Conservation (phyloP, 2,888 invertebrate genomes). For the Tiliacea citrago region DNA sequence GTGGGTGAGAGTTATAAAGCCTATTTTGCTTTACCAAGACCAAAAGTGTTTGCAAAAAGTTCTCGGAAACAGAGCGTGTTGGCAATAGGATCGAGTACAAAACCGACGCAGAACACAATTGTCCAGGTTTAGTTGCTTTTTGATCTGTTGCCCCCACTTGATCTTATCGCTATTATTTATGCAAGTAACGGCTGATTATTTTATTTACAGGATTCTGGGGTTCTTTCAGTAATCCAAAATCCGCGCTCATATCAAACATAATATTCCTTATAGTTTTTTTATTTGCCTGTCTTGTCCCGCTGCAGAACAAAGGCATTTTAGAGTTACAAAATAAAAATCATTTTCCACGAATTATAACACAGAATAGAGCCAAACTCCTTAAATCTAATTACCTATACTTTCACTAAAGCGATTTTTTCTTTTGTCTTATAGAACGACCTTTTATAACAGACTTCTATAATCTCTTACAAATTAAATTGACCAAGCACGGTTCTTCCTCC, state of each 20-base stretch:
- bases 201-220: conserved; percentile 3
- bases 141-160: conserved; percentile 22
- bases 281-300: too few relatives aligned
- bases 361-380: too few relatives aligned
- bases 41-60: conserved; percentile 17
- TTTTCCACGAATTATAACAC: not conserved
- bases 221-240: not conserved
- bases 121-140: conserved; percentile 22
- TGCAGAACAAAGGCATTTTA: too few relatives aligned
- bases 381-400: conserved; percentile 15
- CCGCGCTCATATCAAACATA: not conserved
- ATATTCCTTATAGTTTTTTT: not conserved
- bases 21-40: not conserved
- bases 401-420: not conserved
- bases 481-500: not conserved
- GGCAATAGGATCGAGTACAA: conserved; percentile 16
- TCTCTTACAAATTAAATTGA: not conserved
- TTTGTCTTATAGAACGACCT: not conserved
- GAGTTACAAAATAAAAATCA: too few relatives aligned
- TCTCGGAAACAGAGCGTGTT: not conserved
- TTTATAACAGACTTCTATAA: not conserved
- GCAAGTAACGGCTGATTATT: conserved; percentile 16
- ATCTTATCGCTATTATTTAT: conserved; percentile 36
- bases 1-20: not conserved
- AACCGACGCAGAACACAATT: conserved; percentile 5